A percentile compares a stretch with the other conserved stretches of the same genome.
Evolutionary conservation across 2,113 vertebrate genomes (phyloP).

Genomic region (Pseudolaguvia tuberculata): DNA sequence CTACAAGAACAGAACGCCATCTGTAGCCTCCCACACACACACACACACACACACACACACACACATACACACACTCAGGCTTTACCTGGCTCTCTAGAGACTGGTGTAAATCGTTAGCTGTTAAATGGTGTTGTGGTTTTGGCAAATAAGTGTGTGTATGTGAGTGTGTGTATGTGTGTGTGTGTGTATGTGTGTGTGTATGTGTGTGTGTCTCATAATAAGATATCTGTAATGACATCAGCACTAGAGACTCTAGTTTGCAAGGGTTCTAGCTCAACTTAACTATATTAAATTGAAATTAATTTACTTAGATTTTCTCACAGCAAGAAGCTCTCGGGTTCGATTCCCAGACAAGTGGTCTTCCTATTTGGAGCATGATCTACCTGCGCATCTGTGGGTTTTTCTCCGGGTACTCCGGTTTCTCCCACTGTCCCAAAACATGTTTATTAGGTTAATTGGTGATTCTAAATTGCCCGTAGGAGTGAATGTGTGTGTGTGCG

Average conservation of each 20-base stretch:
- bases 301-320: too few species aligned
- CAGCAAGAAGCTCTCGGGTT: too few species aligned
- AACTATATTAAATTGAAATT: too few species aligned
- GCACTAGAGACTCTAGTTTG: constrained; percentile 12
- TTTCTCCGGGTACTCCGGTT: too few species aligned
- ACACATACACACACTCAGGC: constrained; percentile 10
- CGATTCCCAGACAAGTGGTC: too few species aligned
- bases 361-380: too few species aligned
- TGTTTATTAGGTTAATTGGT: too few species aligned
- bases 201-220: constrained; percentile 32
- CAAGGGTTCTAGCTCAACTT: constrained; percentile 2
- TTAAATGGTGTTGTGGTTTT: constrained; percentile 17
- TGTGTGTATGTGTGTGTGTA: constrained; percentile 11
- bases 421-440: too few species aligned
- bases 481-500: too few species aligned
- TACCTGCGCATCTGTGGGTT: too few species aligned
- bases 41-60: not conserved
- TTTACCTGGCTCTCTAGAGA: constrained; percentile 28
- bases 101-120: constrained; percentile 22
- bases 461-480: too few species aligned
- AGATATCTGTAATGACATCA: constrained; percentile 14
- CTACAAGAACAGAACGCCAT: constrained; percentile 32
- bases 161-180: too few species aligned
- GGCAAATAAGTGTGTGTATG: constrained; percentile 19
- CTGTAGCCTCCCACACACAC: constrained; percentile 31